Evolutionary conservation across 2,888 invertebrate genomes (phyloP).

Genomic region (Macrophya annulata): DNA sequence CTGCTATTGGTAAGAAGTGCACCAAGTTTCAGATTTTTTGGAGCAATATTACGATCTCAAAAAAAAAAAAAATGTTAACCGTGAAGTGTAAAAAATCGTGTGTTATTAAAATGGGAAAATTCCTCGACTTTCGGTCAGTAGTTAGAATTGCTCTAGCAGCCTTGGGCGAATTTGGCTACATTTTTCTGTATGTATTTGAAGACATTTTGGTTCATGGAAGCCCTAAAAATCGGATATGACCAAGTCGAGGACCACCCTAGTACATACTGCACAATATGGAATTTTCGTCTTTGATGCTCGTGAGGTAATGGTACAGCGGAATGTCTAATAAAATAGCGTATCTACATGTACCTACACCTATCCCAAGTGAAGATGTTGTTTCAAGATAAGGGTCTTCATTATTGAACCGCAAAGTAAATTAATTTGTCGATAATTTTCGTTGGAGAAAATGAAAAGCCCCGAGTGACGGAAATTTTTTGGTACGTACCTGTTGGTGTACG

Average conservation of each 20-base stretch:
- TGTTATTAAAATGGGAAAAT: too few relatives aligned
- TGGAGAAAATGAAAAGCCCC: not conserved
- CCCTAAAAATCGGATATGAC: too few relatives aligned
- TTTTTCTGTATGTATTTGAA: too few relatives aligned
- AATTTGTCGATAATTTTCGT: not conserved
- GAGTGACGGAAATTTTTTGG: not conserved
- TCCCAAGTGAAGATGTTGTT: not conserved
- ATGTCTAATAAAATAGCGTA: slow-evolving; percentile 16
- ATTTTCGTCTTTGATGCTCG: slow-evolving; percentile 20
- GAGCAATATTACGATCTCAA: too few relatives aligned
- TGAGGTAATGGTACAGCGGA: not conserved
- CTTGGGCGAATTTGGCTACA: too few relatives aligned
- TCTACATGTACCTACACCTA: not conserved
- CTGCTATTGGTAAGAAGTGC: too few relatives aligned
- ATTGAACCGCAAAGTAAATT: not conserved
- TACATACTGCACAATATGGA: slow-evolving; percentile 24
- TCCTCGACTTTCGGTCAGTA: too few relatives aligned
- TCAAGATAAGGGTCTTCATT: not conserved
- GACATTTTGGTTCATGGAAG: too few relatives aligned
- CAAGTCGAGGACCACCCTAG: not conserved
- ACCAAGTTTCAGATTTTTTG: too few relatives aligned
- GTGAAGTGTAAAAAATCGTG: too few relatives aligned
- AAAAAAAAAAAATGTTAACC: too few relatives aligned
- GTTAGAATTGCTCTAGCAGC: too few relatives aligned
- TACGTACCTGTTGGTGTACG: not conserved